These are phyloP conservation scores for Drosophila heteroneura DNA, from an alignment of 2,888 invertebrate genomes.

Conservation along the genomic window DNA sequence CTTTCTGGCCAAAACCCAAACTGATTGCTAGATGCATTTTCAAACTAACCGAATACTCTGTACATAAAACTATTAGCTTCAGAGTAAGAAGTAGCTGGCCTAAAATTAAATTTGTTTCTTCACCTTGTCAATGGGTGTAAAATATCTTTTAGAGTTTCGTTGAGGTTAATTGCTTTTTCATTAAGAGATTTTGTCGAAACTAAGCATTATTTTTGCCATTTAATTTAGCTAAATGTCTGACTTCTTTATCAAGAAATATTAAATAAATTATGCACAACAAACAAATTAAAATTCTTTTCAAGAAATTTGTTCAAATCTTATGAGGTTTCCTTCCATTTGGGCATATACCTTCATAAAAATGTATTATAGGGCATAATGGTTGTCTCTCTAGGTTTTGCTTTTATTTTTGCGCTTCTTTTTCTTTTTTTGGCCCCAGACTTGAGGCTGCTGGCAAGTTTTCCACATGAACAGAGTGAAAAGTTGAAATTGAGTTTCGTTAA, in stretches of 20 bases:
- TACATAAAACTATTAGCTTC: background rate
- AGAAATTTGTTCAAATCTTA: constrained; percentile 17
- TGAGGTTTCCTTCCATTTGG: constrained; percentile 10
- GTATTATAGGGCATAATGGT: constrained; percentile 40
- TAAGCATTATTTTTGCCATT: background rate
- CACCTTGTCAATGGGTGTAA: background rate
- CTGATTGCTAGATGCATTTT: background rate
- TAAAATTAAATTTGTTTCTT: background rate
- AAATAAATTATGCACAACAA: constrained; percentile 4
- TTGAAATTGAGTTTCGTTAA: constrained; percentile 70
- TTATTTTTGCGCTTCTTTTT: background rate
- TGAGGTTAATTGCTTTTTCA: too few species aligned
- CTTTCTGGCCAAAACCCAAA: constrained; percentile 33
- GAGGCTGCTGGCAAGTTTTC: constrained; percentile 59
- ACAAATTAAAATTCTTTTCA: constrained; percentile 12
- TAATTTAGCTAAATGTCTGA: background rate
- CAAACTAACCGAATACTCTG: constrained; percentile 2
- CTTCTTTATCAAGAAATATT: background rate
- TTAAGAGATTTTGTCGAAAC: background rate
- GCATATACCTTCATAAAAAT: constrained; percentile 14
- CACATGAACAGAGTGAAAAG: constrained; percentile 71
- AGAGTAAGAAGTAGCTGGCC: background rate
- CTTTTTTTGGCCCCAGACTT: constrained; percentile 32
- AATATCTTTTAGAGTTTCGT: background rate
- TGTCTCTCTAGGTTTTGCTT: constrained; percentile 28